A percentile compares a stretch with the other conserved stretches of the same genome.
These are phyloP conservation scores for Nymphicus hollandicus DNA, from an alignment of 2,113 vertebrate genomes.

Conservation along the genomic window DNA sequence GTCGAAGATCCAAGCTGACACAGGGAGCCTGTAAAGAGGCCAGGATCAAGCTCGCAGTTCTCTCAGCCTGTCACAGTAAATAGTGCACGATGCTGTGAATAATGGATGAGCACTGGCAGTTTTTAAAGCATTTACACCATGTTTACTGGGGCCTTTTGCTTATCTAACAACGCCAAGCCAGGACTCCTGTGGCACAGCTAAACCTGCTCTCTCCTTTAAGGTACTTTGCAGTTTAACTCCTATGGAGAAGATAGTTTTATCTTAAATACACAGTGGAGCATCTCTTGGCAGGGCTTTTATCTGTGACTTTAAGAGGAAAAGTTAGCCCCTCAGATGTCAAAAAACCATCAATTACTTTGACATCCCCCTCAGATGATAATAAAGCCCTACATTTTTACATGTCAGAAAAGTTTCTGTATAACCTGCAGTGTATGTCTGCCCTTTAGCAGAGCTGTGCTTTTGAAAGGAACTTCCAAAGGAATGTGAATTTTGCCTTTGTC, in stretches of 20 bases:
- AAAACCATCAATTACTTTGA: not conserved
- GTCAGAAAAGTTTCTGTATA: not conserved
- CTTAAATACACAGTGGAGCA: not conserved
- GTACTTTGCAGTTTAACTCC: not conserved
- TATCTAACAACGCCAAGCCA: not conserved
- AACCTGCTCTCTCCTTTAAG: not conserved
- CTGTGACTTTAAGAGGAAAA: not conserved
- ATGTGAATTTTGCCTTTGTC: not conserved
- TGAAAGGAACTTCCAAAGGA: not conserved
- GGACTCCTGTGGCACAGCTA: not conserved
- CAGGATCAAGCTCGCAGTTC: not conserved
- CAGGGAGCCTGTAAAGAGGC: not conserved
- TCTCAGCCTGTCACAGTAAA: not conserved
- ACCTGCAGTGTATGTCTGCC: not conserved
- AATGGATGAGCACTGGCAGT: not conserved
- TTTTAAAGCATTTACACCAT: not conserved
- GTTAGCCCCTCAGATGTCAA: not conserved
- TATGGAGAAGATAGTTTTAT: not conserved
- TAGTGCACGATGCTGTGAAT: not conserved
- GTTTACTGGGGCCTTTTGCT: not conserved
- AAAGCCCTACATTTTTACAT: not conserved
- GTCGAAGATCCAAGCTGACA: not conserved
- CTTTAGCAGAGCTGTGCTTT: not conserved
- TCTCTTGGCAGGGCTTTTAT: not conserved
- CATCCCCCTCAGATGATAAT: not conserved